Base-by-base conservation (phyloP, 1,140 invertebrate species). In the Adoxophyes honmai region DNA sequence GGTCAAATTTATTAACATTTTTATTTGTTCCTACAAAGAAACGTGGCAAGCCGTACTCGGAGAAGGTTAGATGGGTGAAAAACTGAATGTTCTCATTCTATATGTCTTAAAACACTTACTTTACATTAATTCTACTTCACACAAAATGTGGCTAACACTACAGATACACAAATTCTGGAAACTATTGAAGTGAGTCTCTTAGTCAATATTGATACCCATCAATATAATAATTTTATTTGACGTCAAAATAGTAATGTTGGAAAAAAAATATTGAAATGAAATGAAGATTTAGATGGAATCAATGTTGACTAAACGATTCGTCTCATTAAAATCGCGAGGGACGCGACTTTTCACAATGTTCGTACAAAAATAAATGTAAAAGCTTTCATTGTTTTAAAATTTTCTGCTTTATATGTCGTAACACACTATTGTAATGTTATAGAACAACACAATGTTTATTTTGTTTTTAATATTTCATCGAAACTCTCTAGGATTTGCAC, bases 31-130 rank as follows among this genome's bases (percentile, higher is more conserved):
- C 72, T 71, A 81, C 73, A 84, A 88, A 88, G 85, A 88, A 80
- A 86, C 86, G 86, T 59, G 86, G 86, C 66, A 88, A 86, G 86
- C 61, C 77, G 80, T 83, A 75, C 75, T 82, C 74, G 58, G 85
- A 88, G 72, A 77, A 88, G 85, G 85, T 88, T 64, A 84, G 84
- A 83, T 68, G 72, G 78, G 65, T 82, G 72, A 75, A 13, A 56
- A 70, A 69, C 63, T 85, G 69, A 65, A 85, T 85, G 81, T 83
- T 84, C 78, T 81, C 62, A 44, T 65, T 66, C 71, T 62, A 62
- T 34, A 82, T 86, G 75, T 83, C 78, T 70, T 86, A 84, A 86
- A 81, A 66, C 59, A 78, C 74, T 76, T 61, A 69, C 66, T 68
- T 57, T 67, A 69, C 59, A 71, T 60, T 75, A 35, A 14, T 69